Evolutionary conservation across 2,888 invertebrate genomes (phyloP).

Genomic region (Agrochola lota): DNA sequence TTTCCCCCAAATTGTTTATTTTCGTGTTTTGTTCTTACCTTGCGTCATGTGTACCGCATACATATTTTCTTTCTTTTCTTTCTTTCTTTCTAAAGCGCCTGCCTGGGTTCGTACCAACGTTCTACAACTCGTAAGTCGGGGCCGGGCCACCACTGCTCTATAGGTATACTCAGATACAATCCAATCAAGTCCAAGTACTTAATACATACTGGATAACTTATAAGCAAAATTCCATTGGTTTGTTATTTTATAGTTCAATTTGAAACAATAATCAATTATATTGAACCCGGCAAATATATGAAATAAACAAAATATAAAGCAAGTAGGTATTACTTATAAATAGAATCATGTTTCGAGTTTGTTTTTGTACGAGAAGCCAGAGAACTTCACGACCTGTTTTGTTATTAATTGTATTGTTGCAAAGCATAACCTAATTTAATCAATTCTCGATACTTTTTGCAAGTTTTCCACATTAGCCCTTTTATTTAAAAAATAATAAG

Average conservation of each 20-base stretch:
- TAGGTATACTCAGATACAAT: not conserved
- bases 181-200: not conserved
- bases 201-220: not conserved
- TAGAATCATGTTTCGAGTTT: constrained; percentile 16
- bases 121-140: too few species aligned
- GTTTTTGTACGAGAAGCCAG: constrained; percentile 24
- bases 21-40: too few species aligned
- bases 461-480: not conserved
- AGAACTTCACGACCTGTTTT: not conserved
- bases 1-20: too few species aligned
- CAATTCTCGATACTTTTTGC: not conserved
- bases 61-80: too few species aligned
- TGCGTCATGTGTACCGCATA: too few species aligned
- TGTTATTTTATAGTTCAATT: constrained; percentile 25
- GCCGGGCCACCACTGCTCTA: too few species aligned
- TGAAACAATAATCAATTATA: constrained; percentile 45
- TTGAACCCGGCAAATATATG: constrained; percentile 35
- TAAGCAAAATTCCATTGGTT: constrained; percentile 29
- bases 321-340: not conserved
- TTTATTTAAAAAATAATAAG: not conserved
- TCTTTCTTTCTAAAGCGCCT: too few species aligned
- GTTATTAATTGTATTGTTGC: not conserved
- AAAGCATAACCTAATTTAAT: not conserved
- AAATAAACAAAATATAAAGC: constrained; percentile 37
- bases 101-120: too few species aligned